Percentiles rank a stretch among this genome's conserved stretches.
These are phyloP conservation scores for Hemicentrotus pulcherrimus DNA, from an alignment of 35 echinoderm and acorn worm species.

Conservation along the genomic window DNA sequence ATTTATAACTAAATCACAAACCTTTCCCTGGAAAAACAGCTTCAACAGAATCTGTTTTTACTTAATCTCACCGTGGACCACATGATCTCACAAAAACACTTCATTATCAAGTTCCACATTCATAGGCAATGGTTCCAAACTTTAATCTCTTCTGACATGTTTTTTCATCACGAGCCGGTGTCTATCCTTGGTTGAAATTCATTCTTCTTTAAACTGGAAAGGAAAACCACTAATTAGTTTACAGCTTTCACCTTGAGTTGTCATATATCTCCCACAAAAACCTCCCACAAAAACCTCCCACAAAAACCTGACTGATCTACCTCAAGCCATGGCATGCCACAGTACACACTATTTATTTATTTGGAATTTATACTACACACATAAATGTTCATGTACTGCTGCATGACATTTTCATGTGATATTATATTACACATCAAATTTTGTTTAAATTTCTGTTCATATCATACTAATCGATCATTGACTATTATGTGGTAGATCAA, in stretches of 20 bases:
- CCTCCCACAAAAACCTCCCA: not conserved
- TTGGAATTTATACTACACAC: no score
- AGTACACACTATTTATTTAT: not conserved
- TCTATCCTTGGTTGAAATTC: not conserved
- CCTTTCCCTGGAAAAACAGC: not conserved
- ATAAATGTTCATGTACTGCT: no score
- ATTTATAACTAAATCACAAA: not conserved
- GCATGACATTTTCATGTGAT: no score
- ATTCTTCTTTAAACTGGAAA: not conserved
- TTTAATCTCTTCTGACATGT: not conserved
- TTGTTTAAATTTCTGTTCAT: no score
- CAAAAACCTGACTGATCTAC: not conserved
- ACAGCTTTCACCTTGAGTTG: not conserved
- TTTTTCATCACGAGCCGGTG: not conserved
- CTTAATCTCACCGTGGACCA: not conserved
- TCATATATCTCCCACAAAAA: not conserved
- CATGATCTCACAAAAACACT: not conserved
- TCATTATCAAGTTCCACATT: not conserved
- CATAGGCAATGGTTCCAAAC: not conserved
- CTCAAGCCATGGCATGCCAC: not conserved
- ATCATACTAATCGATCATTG: no score
- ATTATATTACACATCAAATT: no score
- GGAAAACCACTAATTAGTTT: slow-evolving; percentile 3
- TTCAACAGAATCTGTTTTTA: not conserved
- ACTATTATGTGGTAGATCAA: no score